Conservation (phyloP, 2,888 invertebrate species). For the Rotaria magnacalcarata region DNA sequence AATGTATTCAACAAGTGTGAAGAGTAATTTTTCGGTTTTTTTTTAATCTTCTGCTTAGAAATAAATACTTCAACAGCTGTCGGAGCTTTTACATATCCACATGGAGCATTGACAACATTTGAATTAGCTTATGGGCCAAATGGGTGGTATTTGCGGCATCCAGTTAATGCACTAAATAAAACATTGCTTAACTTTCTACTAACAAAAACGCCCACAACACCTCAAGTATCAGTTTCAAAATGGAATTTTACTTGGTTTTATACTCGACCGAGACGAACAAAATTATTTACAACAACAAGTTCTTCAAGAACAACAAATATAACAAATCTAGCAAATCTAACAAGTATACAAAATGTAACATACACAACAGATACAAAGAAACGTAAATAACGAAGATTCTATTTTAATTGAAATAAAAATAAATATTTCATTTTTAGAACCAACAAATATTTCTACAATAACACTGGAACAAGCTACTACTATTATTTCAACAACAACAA, state of each 20-base stretch:
- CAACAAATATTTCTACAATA: not conserved
- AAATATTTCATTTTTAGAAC: not conserved
- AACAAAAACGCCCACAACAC: not conserved
- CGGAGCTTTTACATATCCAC: not conserved
- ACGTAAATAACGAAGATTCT: too few species aligned
- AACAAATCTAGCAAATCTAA: not conserved
- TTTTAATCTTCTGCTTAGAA: not conserved
- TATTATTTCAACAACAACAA: not conserved
- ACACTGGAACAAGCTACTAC: not conserved
- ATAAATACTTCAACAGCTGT: not conserved
- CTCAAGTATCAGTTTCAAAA: not conserved
- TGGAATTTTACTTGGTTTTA: conserved; percentile 12
- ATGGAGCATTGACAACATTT: not conserved
- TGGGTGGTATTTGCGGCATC: not conserved
- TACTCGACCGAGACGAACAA: not conserved
- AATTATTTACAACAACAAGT: not conserved
- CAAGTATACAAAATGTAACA: not conserved
- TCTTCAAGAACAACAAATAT: not conserved
- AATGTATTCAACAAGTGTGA: not conserved
- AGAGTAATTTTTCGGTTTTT: not conserved
- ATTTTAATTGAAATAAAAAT: not conserved
- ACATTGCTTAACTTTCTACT: not conserved
- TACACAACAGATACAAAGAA: too few species aligned
- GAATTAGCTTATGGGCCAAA: not conserved
- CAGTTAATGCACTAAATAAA: not conserved